Conservation (phyloP, 2,113 vertebrate species). For the Malurus cyaneus region DNA sequence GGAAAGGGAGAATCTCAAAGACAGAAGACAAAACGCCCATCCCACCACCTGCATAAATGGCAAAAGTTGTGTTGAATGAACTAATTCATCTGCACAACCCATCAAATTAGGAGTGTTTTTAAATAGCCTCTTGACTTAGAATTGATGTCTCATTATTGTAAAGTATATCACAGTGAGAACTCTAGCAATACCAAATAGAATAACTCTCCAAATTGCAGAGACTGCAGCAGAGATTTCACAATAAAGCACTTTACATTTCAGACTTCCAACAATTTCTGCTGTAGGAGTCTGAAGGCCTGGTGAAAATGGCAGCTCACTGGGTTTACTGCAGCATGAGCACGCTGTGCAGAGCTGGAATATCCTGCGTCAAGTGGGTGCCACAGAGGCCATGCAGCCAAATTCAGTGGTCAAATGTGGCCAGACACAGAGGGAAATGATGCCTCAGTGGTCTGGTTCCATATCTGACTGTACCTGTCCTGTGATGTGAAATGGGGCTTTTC, state of each 20-base stretch:
- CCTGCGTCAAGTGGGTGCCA: neutral
- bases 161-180: conserved; percentile 33
- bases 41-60: neutral
- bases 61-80: conserved; percentile 14
- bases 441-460: neutral
- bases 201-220: neutral
- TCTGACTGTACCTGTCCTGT: neutral
- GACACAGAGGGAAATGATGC: neutral
- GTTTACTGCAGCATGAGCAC: neutral
- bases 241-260: neutral
- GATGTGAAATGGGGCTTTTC: neutral
- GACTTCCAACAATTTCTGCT: neutral
- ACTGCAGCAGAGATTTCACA: neutral
- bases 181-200: neutral
- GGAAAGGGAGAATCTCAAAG: neutral
- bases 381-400: neutral
- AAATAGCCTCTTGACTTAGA: conserved; percentile 44
- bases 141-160: conserved; percentile 47
- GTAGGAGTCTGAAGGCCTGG: neutral
- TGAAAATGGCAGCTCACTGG: conserved; percentile 8
- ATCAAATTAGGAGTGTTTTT: conserved; percentile 19
- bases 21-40: neutral
- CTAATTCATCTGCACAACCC: conserved; percentile 3
- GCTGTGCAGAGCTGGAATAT: neutral
- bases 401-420: neutral